Evolutionary conservation across 2,113 vertebrate genomes (phyloP).

Genomic region (Python bivittatus): DNA sequence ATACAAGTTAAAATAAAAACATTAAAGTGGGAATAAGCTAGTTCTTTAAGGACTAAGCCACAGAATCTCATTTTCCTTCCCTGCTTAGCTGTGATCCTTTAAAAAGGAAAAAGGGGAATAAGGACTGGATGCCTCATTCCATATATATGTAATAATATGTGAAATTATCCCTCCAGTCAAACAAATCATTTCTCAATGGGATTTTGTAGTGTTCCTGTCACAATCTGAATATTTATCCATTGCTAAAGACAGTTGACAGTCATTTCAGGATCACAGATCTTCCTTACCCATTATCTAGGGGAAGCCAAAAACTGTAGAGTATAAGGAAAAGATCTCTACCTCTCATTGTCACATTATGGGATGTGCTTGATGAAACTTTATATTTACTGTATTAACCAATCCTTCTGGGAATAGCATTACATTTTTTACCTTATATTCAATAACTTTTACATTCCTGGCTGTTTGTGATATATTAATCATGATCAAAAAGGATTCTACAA

Average conservation of each 20-base stretch:
- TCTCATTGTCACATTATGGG: not conserved
- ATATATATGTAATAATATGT: not conserved
- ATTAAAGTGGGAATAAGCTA: not conserved
- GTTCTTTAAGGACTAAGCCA: not conserved
- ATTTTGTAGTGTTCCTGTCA: not conserved
- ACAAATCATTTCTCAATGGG: not conserved
- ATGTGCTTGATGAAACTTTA: not conserved
- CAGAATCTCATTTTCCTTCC: not conserved
- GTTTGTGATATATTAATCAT: not conserved
- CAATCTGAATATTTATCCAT: not conserved
- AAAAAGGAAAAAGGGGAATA: not conserved
- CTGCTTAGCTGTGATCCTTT: not conserved
- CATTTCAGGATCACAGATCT: not conserved
- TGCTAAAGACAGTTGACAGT: not conserved
- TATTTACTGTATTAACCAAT: not conserved
- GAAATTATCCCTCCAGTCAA: not conserved
- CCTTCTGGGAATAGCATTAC: not conserved
- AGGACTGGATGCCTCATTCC: not conserved
- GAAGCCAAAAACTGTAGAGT: not conserved
- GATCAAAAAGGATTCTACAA: not conserved
- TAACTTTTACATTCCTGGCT: not conserved
- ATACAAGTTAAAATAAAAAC: not conserved
- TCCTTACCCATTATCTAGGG: not conserved
- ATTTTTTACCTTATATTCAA: not conserved
- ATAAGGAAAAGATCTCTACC: not conserved